Evolutionary conservation across 1,140 invertebrate genomes (phyloP).

Genomic region (Xylocopa sonorina): DNA sequence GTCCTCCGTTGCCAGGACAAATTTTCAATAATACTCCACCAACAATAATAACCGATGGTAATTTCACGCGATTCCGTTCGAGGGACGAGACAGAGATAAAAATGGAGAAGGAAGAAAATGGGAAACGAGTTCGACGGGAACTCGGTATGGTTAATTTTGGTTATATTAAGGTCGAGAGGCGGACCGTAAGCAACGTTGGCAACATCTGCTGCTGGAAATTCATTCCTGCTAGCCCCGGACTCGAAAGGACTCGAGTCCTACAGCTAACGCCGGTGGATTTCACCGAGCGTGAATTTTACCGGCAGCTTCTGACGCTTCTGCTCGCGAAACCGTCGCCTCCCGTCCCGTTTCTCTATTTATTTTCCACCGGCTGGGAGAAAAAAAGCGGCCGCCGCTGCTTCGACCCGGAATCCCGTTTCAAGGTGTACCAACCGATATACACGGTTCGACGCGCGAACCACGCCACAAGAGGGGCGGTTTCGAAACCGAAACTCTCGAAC

Average conservation of each 20-base stretch:
- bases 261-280: constrained; percentile 44
- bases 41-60: too few species aligned
- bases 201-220: constrained; percentile 68
- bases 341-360: constrained; percentile 31
- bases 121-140: constrained; percentile 53
- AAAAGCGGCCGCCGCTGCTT: constrained; percentile 11
- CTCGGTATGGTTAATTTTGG: constrained; percentile 66
- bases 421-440: constrained; percentile 44
- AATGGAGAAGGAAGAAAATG: constrained; percentile 27
- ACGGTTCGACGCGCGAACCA: not conserved
- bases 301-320: constrained; percentile 36
- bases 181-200: constrained; percentile 62
- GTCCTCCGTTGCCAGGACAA: too few species aligned
- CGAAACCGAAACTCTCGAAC: constrained; percentile 12
- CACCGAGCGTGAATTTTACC: constrained; percentile 51
- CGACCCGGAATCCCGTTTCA: constrained; percentile 42
- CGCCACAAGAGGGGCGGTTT: constrained; percentile 30
- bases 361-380: not conserved
- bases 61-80: too few species aligned
- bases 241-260: constrained; percentile 50
- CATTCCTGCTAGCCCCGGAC: constrained; percentile 40
- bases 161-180: constrained; percentile 66
- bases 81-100: constrained; percentile 24
- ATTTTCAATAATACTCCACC: too few species aligned
- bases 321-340: not conserved